phyloP scores from a whole-genome alignment of 2,113 vertebrate genomes.

The Nansenia antarctica region DNA sequence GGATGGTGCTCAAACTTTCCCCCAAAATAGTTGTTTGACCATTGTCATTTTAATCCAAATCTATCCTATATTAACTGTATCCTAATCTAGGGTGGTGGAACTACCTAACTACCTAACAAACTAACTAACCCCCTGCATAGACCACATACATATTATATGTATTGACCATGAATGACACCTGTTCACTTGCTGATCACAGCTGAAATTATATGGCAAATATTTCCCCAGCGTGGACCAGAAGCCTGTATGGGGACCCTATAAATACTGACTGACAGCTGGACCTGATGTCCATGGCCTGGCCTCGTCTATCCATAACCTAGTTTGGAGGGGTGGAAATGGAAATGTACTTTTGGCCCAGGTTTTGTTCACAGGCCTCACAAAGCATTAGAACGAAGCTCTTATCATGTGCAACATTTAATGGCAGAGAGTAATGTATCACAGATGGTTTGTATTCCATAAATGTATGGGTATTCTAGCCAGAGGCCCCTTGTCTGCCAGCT shows the following conservation, averaged over 20 bases:
- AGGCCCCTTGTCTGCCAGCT: constrained; percentile 33
- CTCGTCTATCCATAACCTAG: no score
- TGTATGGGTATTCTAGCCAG: constrained; percentile 23
- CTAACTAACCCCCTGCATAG: neutral
- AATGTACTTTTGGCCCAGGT: constrained; percentile 60
- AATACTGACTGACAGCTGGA: constrained; percentile 69
- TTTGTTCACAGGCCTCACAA: constrained; percentile 42
- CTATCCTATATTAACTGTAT: no score
- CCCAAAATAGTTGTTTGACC: neutral
- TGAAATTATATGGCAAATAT: constrained; percentile 32
- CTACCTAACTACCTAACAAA: no score
- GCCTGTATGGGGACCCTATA: constrained; percentile 65
- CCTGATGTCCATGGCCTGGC: constrained; percentile 10
- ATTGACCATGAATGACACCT: neutral
- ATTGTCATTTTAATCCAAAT: no score
- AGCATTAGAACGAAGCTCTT: constrained; percentile 20
- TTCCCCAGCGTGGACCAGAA: constrained; percentile 32
- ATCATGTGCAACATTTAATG: constrained; percentile 21
- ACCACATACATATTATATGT: neutral
- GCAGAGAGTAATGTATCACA: constrained; percentile 24
- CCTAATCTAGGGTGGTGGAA: neutral
- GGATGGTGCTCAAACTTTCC: neutral
- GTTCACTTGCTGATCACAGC: constrained; percentile 37
- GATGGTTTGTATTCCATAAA: constrained; percentile 37
- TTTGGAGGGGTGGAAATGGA: constrained; percentile 48